These are phyloP conservation scores for Callinectes sapidus DNA, from an alignment of 2,888 invertebrate genomes.

Conservation along the genomic window DNA sequence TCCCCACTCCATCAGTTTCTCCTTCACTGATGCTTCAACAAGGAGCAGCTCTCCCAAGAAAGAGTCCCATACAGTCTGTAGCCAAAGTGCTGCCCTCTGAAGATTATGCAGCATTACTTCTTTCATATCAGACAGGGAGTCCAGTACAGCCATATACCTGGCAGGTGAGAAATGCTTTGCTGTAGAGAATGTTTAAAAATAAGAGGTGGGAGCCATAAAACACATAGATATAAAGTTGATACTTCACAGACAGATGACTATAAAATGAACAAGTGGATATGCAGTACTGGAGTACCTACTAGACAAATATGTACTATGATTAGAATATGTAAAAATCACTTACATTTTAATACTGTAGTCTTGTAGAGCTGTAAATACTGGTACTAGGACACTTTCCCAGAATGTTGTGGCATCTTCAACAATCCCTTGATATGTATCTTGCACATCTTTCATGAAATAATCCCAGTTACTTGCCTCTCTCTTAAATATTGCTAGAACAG, in stretches of 20 bases:
- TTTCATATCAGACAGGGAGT: neutral
- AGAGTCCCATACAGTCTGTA: neutral
- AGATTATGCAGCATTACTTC: neutral
- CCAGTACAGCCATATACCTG: neutral
- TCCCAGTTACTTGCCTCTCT: slow-evolving; percentile 50
- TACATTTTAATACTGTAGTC: slow-evolving; percentile 27
- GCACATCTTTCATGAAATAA: slow-evolving; percentile 43
- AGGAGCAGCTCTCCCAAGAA: neutral
- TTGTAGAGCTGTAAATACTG: neutral
- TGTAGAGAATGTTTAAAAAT: neutral
- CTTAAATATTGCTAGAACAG: slow-evolving; percentile 25
- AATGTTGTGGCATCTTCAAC: neutral
- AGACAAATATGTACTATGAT: too few species aligned
- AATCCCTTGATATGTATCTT: slow-evolving; percentile 15
- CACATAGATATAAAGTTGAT: neutral
- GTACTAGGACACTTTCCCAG: slow-evolving; percentile 35
- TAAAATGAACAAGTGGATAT: neutral
- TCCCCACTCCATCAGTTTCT: neutral
- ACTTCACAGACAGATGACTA: neutral
- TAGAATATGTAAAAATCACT: slow-evolving; percentile 15
- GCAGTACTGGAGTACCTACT: too few species aligned
- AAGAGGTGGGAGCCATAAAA: neutral
- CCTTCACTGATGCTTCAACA: neutral
- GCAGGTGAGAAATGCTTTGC: neutral
- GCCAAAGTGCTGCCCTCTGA: neutral